These are phyloP conservation scores for Papio anubis DNA, from an alignment of 2,113 vertebrate species.

Conservation along the genomic window DNA sequence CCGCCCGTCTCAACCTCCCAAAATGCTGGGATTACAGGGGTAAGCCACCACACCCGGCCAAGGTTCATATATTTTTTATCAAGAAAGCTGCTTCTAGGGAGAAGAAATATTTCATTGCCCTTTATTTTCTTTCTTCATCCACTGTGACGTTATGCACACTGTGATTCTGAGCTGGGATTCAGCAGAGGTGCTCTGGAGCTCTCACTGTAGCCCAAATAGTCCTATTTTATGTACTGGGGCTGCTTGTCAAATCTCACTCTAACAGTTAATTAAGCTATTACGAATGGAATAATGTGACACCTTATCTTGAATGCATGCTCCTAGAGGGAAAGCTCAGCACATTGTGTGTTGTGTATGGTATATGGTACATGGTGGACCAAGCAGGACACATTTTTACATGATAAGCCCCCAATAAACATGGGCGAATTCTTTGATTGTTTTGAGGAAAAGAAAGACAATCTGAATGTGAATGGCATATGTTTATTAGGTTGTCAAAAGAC, in stretches of 20 bases:
- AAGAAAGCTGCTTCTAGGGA: neutral
- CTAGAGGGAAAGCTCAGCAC: neutral
- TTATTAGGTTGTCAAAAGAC: neutral
- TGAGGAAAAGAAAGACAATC: neutral
- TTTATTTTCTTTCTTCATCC: neutral
- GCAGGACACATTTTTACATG: neutral
- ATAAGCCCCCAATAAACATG: neutral
- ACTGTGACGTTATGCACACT: too few relatives aligned
- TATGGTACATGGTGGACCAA: too few relatives aligned
- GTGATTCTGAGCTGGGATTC: neutral
- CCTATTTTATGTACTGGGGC: neutral
- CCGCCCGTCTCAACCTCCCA: too few relatives aligned
- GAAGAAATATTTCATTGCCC: neutral
- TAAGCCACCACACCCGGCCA: too few relatives aligned
- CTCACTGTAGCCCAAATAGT: neutral
- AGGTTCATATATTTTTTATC: too few relatives aligned
- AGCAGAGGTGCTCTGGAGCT: neutral
- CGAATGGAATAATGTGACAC: neutral
- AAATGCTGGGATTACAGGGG: too few relatives aligned
- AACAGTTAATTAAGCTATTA: neutral
- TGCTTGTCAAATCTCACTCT: neutral
- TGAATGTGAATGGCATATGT: neutral
- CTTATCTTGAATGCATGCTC: neutral
- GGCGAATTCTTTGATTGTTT: neutral
- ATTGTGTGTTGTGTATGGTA: accelerated